Percentiles rank a stretch among this genome's conserved stretches.
phyloP scores from a whole-genome alignment of 2,113 vertebrate species.

The Caranx ignobilis region DNA sequence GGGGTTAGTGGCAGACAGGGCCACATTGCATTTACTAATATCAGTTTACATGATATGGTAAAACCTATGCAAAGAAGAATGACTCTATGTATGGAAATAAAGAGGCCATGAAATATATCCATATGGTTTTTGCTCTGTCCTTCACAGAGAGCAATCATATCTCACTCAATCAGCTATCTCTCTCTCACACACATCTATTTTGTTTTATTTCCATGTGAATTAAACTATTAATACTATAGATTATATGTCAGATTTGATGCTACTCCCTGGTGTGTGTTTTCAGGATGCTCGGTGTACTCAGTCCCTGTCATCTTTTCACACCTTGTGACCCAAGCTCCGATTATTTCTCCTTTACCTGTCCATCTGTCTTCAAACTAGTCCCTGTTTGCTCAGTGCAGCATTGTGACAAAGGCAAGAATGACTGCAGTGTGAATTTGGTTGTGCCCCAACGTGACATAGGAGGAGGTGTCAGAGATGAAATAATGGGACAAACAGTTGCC shows the following conservation, averaged over 20 bases:
- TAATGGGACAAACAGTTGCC: conserved; percentile 65
- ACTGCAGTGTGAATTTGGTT: conserved; percentile 18
- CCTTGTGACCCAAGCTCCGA: conserved; percentile 11
- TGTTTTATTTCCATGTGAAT: conserved; percentile 24
- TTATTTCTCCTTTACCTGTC: conserved; percentile 46
- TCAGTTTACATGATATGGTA: conserved; percentile 31
- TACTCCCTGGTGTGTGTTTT: conserved; percentile 38
- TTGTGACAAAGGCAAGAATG: conserved; percentile 22
- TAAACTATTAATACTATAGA: neutral
- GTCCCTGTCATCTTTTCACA: conserved; percentile 31
- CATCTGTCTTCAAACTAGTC: conserved; percentile 21
- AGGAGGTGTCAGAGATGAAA: conserved; percentile 54
- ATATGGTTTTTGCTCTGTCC: conserved; percentile 36
- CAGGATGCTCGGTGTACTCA: conserved; percentile 22
- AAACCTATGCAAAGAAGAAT: conserved; percentile 24
- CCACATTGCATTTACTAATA: conserved; percentile 34
- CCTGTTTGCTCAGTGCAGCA: neutral
- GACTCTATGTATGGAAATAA: conserved; percentile 40
- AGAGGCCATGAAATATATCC: conserved; percentile 43
- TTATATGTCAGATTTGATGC: conserved; percentile 12
- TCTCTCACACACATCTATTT: too few species aligned
- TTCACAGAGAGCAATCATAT: conserved; percentile 18
- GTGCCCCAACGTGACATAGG: conserved; percentile 33
- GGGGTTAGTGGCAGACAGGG: neutral
- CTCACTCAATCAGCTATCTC: conserved; percentile 12